phyloP scores from a whole-genome alignment of 23 tunicate genomes.

The Corella eumyota region DNA sequence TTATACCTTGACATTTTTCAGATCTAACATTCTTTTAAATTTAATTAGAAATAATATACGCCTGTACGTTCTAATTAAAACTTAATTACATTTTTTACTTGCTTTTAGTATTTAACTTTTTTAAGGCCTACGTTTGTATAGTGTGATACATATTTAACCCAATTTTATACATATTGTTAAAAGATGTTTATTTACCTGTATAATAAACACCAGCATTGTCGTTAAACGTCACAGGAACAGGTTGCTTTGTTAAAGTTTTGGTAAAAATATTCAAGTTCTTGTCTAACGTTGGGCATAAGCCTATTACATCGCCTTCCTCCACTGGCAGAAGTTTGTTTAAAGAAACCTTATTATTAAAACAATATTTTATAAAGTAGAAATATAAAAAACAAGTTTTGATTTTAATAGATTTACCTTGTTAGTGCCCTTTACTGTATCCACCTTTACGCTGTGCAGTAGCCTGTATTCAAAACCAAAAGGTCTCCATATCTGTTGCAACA shows the following conservation, averaged over 20 bases:
- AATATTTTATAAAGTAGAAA: neutral
- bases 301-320: slow-evolving; percentile 15
- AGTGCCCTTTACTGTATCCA: neutral
- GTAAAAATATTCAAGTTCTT: slow-evolving; percentile 1
- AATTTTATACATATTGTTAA: too few relatives aligned
- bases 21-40: too few relatives aligned
- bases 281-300: slow-evolving; percentile 9
- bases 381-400: neutral
- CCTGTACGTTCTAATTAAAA: too few relatives aligned
- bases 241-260: neutral
- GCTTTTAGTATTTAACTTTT: too few relatives aligned
- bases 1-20: too few relatives aligned
- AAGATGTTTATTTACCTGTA: neutral
- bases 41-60: too few relatives aligned
- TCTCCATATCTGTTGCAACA: slow-evolving; percentile 15
- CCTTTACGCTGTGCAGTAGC: neutral
- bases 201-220: neutral
- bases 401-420: slow-evolving; percentile 2
- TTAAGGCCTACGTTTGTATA: too few relatives aligned
- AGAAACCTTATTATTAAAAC: neutral
- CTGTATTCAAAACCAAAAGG: slow-evolving; percentile 22
- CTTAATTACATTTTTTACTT: too few relatives aligned
- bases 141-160: too few relatives aligned
- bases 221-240: slow-evolving; percentile 15
- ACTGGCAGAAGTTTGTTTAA: neutral